phyloP scores from a whole-genome alignment of 2,113 vertebrate species.

The Sturnus vulgaris region DNA sequence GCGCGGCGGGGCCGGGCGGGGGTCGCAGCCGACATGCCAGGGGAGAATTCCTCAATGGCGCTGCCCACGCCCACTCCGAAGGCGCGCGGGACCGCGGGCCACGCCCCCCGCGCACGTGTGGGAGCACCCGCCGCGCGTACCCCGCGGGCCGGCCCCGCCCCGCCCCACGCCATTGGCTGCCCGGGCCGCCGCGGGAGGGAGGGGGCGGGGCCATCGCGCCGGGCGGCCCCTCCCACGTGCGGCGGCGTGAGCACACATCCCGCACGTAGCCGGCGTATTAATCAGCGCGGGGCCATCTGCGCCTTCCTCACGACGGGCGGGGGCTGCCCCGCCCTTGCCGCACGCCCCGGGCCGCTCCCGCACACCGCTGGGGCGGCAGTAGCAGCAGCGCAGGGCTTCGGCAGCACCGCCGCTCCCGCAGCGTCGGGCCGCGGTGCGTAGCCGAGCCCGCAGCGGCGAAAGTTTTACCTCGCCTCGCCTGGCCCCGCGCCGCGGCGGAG shows the following conservation, averaged over 20 bases:
- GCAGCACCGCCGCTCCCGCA: neutral
- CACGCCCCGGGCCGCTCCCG: neutral
- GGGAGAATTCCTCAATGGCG: slow-evolving; percentile 75
- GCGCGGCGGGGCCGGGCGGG: no score
- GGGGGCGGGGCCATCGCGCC: neutral
- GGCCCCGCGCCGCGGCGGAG: neutral
- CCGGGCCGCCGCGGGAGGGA: neutral
- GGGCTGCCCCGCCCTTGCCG: neutral
- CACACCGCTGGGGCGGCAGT: neutral
- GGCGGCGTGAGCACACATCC: slow-evolving; percentile 40
- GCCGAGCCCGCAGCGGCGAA: neutral
- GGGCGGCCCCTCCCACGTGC: slow-evolving; percentile 39
- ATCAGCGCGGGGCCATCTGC: slow-evolving; percentile 9
- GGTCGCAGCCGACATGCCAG: slow-evolving; percentile 43
- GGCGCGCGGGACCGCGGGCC: neutral
- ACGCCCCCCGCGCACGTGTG: neutral
- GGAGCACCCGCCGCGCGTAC: neutral
- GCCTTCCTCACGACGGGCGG: neutral
- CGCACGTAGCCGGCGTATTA: slow-evolving; percentile 57
- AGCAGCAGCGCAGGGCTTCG: neutral
- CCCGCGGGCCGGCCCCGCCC: neutral
- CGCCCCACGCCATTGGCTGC: neutral
- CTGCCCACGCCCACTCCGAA: neutral
- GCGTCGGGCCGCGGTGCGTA: neutral
- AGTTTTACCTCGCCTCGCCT: neutral